phyloP scores from a whole-genome alignment of 2,113 vertebrate genomes.

The Connochaetes taurinus region DNA sequence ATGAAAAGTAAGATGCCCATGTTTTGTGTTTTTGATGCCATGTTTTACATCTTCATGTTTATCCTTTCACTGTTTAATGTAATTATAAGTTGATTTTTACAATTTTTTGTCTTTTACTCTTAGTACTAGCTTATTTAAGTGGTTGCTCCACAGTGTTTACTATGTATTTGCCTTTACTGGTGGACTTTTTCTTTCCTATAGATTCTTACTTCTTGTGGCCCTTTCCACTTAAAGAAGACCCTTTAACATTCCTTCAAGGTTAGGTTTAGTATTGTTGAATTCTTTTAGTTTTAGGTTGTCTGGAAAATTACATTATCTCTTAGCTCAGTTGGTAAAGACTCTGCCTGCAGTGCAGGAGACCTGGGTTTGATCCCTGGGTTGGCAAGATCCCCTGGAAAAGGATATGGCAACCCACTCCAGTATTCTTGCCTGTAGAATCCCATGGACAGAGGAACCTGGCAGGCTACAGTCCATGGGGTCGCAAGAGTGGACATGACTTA shows the following conservation, averaged over 20 bases:
- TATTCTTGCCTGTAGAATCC: not conserved
- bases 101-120: not conserved
- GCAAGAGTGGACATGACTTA: not conserved
- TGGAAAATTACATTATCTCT: not conserved
- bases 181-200: not conserved
- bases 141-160: not conserved
- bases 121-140: not conserved
- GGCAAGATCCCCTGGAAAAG: not conserved
- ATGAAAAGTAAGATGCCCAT: not conserved
- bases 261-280: not conserved
- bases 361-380: not conserved
- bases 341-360: not conserved
- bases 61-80: not conserved
- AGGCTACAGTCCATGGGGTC: not conserved
- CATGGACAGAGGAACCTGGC: not conserved
- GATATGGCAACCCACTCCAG: not conserved
- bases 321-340: not conserved
- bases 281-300: not conserved
- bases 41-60: not conserved
- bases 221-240: not conserved
- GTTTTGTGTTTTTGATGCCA: not conserved
- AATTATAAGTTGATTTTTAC: not conserved
- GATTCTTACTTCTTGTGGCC: not conserved
- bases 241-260: not conserved
- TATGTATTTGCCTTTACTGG: not conserved